phyloP scores from a whole-genome alignment of 64 coral and sea anemone genomes.

The Acropora yongei region DNA sequence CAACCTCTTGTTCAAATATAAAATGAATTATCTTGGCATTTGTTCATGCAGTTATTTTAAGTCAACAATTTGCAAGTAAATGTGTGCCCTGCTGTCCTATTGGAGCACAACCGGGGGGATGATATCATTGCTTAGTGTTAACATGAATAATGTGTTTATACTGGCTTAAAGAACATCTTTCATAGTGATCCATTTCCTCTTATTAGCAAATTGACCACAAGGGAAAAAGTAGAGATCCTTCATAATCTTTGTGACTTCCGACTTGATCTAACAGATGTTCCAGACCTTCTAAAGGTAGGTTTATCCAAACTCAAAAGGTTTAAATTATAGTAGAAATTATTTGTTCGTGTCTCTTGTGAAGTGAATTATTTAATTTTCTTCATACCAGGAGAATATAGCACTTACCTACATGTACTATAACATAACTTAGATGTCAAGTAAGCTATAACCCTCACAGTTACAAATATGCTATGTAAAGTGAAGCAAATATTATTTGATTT shows the following conservation, averaged over 20 bases:
- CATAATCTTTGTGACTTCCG: conserved; percentile 94
- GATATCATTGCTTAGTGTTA: neutral
- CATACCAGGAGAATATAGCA: no score
- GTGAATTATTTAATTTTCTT: no score
- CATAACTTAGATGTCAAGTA: no score
- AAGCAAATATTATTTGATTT: neutral
- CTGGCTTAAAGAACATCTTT: neutral
- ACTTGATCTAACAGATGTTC: conserved; percentile 90
- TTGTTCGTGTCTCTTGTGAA: no score
- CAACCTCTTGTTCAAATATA: neutral
- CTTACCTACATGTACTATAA: no score
- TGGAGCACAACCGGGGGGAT: neutral
- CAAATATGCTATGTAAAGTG: neutral
- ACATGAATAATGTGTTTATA: conserved; percentile 5
- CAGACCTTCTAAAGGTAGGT: conserved; percentile 84
- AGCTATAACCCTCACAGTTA: no score
- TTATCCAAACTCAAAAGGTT: no score
- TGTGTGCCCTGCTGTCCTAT: neutral
- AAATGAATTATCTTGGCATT: no score
- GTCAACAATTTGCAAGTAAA: no score
- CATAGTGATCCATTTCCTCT: conserved; percentile 30
- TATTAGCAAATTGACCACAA: conserved; percentile 67
- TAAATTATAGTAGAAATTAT: no score
- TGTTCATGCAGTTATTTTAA: no score
- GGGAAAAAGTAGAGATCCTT: conserved; percentile 95